Evolutionary conservation across 1,140 invertebrate species (phyloP).

Genomic region (Formica exsecta): DNA sequence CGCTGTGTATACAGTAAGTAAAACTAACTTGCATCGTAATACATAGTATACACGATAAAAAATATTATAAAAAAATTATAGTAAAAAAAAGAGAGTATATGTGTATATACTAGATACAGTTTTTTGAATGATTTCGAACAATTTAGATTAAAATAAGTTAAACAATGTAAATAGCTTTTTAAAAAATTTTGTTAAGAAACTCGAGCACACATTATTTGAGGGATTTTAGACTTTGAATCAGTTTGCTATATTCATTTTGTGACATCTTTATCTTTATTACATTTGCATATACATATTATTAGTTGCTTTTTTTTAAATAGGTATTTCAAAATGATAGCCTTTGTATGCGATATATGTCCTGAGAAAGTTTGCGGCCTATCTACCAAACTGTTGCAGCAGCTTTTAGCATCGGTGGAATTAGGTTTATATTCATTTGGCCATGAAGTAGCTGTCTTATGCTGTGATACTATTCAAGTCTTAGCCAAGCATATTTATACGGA

Average conservation of each 20-base stretch:
- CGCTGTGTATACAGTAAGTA: slow-evolving; percentile 89
- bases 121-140: background rate
- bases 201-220: background rate
- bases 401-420: slow-evolving; percentile 90
- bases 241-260: background rate
- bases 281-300: slow-evolving; percentile 22
- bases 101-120: background rate
- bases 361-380: slow-evolving; percentile 88
- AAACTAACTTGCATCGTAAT: background rate
- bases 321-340: slow-evolving; percentile 88
- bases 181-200: background rate
- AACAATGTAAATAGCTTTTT: background rate
- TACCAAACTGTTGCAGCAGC: slow-evolving; percentile 87
- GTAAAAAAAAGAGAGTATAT: background rate
- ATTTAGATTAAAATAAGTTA: background rate
- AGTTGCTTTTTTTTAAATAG: slow-evolving; percentile 72
- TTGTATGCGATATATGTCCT: slow-evolving; percentile 90
- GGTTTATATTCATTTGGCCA: slow-evolving; percentile 90
- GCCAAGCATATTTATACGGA: slow-evolving; percentile 85
- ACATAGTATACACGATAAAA: no score
- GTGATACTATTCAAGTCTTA: slow-evolving; percentile 89
- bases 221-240: background rate
- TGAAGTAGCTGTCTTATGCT: slow-evolving; percentile 89
- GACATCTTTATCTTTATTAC: background rate
- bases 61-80: background rate